phyloP scores from a whole-genome alignment of 2,113 vertebrate species.

The Otolemur garnettii region DNA sequence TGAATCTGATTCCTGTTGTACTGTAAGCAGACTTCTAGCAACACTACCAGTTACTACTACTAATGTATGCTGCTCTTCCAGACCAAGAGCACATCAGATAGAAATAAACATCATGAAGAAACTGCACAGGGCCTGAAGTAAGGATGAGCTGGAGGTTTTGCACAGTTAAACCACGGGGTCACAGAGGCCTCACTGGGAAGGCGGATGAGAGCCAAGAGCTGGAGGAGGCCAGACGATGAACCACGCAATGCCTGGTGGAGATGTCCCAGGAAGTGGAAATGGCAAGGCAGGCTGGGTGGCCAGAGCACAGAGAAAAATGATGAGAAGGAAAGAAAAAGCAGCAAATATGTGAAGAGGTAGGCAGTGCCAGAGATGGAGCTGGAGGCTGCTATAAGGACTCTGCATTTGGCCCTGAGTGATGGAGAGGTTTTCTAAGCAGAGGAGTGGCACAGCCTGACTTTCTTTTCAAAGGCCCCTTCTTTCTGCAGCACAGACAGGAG shows the following conservation, averaged over 20 bases:
- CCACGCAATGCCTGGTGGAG: not conserved
- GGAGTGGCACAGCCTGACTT: not conserved
- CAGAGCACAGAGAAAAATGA: not conserved
- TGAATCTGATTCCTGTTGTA: not conserved
- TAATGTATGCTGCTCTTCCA: not conserved
- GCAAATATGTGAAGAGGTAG: rapidly evolving
- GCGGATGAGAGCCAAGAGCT: not conserved
- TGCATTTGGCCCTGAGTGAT: not conserved
- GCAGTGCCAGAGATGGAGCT: rapidly evolving
- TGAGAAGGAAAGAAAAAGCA: not conserved
- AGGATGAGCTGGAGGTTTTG: not conserved
- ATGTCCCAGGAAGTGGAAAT: not conserved
- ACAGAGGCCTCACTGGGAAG: no score
- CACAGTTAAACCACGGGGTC: not conserved
- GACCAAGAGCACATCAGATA: not conserved
- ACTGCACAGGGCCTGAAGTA: not conserved
- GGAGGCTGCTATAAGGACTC: not conserved
- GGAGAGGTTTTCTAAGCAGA: not conserved
- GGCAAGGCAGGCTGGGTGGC: not conserved
- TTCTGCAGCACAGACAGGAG: not conserved
- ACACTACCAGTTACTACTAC: not conserved
- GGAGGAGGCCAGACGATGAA: not conserved
- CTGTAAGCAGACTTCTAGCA: not conserved
- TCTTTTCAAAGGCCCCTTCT: not conserved
- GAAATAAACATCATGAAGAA: not conserved